Conservation (phyloP, 2,797 vertebrate species). For the Lophius americanus region DNA sequence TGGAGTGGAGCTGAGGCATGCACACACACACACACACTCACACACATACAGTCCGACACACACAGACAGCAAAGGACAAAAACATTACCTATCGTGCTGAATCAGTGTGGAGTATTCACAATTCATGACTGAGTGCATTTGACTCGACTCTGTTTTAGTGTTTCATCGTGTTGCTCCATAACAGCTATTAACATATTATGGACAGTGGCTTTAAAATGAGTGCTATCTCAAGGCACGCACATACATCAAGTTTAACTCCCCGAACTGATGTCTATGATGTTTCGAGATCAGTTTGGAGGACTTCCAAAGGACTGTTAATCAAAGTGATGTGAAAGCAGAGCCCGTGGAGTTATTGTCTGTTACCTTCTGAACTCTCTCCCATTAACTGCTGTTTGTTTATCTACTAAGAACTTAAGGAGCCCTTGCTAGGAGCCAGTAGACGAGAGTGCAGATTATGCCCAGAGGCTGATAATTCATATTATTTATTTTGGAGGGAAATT, state of each 20-base stretch:
- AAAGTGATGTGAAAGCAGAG: conserved; percentile 58
- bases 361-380: conserved; percentile 61
- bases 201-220: conserved; percentile 60
- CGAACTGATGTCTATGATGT: conserved; percentile 68
- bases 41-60: conserved; percentile 9
- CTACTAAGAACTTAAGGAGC: conserved; percentile 71
- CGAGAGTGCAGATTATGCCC: conserved; percentile 76
- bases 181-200: conserved; percentile 60
- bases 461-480: conserved; percentile 72
- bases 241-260: conserved; percentile 73
- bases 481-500: conserved; percentile 67
- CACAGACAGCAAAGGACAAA: conserved; percentile 19
- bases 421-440: conserved; percentile 70
- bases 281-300: conserved; percentile 68
- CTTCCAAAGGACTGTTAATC: conserved; percentile 69
- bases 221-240: conserved; percentile 57
- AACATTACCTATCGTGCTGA: conserved; percentile 51
- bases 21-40: conserved; percentile 32
- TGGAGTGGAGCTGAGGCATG: conserved; percentile 75
- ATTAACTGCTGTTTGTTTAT: conserved; percentile 62
- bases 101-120: conserved; percentile 53
- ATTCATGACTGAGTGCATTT: conserved; percentile 60
- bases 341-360: conserved; percentile 62
- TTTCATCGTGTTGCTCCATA: conserved; percentile 59
- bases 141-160: conserved; percentile 66